Percentiles rank a stretch among this genome's conserved stretches.
These are phyloP conservation scores for Scomber scombrus DNA, from an alignment of 2,113 vertebrate species.

Conservation along the genomic window DNA sequence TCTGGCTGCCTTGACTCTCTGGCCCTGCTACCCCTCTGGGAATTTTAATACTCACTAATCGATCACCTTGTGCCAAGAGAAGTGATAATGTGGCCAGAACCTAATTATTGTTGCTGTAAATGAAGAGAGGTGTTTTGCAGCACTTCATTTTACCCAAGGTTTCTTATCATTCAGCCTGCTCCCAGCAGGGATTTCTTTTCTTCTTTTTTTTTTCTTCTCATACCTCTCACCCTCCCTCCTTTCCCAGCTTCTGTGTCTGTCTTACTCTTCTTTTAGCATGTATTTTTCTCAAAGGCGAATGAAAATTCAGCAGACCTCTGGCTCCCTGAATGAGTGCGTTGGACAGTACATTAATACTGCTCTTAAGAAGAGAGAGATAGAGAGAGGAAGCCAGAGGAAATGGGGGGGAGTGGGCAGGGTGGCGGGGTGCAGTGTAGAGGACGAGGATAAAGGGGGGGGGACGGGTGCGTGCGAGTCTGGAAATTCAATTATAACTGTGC, in stretches of 20 bases:
- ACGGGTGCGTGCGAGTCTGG: slow-evolving; percentile 56
- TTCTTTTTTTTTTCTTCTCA: not conserved
- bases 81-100: slow-evolving; percentile 67
- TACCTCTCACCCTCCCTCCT: slow-evolving; percentile 16
- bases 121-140: slow-evolving; percentile 68
- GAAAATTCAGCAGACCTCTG: slow-evolving; percentile 66
- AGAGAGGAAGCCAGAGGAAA: slow-evolving; percentile 59
- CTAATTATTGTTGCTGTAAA: slow-evolving; percentile 80
- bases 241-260: slow-evolving; percentile 7
- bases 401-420: slow-evolving; percentile 33
- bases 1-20: slow-evolving; percentile 58
- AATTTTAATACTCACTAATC: slow-evolving; percentile 76
- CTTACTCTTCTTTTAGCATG: slow-evolving; percentile 35
- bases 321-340: slow-evolving; percentile 61
- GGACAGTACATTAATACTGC: slow-evolving; percentile 79
- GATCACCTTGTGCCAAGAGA: slow-evolving; percentile 75
- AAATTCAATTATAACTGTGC: slow-evolving; percentile 84
- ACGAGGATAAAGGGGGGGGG: slow-evolving; percentile 34
- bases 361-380: slow-evolving; percentile 67
- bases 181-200: not conserved
- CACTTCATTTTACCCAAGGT: slow-evolving; percentile 63
- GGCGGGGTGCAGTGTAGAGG: slow-evolving; percentile 23
- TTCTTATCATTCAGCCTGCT: slow-evolving; percentile 18
- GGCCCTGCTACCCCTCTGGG: slow-evolving; percentile 62
- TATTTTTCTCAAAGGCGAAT: slow-evolving; percentile 68